Conservation (phyloP, 2,113 vertebrate genomes). For the Phoxinus phoxinus region DNA sequence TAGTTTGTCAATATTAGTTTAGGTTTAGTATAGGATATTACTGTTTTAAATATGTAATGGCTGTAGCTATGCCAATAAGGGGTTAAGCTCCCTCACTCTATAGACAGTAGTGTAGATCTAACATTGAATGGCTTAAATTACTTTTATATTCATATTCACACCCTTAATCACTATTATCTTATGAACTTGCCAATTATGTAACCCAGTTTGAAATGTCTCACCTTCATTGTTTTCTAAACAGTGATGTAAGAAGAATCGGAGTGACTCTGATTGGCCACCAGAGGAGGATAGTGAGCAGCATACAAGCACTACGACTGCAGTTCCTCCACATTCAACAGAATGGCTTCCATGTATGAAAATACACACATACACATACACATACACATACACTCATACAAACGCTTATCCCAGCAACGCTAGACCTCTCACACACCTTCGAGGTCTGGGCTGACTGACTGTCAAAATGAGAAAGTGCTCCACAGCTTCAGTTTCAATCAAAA, state of each 20-base stretch:
- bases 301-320: conserved; percentile 96
- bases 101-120: too few species aligned
- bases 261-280: conserved; percentile 97
- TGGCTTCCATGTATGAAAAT: conserved; percentile 95
- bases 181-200: neutral
- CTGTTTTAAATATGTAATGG: too few species aligned
- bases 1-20: too few species aligned
- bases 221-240: conserved; percentile 64
- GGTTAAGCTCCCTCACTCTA: too few species aligned
- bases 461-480: neutral
- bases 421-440: conserved; percentile 1
- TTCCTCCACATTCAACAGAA: conserved; percentile 96
- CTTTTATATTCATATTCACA: neutral
- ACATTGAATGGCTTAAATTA: too few species aligned
- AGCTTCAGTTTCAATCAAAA: neutral
- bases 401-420: neutral
- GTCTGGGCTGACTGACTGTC: conserved; percentile 24
- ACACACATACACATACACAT: conserved; percentile 68
- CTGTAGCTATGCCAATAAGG: too few species aligned
- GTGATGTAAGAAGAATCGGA: conserved; percentile 94
- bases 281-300: conserved; percentile 99
- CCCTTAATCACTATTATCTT: neutral
- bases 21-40: too few species aligned
- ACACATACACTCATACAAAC: conserved; percentile 54
- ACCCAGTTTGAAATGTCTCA: neutral